Conservation (phyloP, 2,113 vertebrate species). For the Oryzias celebensis region DNA sequence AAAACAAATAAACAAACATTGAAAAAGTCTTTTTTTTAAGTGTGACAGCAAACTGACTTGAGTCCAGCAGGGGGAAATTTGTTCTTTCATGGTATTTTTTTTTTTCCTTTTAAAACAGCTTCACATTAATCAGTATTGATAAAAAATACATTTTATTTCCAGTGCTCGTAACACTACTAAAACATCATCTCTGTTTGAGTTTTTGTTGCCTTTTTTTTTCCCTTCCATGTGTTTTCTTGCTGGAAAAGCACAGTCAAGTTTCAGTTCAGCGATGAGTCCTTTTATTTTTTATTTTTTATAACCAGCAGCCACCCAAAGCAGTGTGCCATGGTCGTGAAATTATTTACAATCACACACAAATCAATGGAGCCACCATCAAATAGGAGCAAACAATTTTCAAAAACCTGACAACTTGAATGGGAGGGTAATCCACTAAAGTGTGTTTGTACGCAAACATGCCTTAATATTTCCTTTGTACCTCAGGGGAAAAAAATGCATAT, state of each 20-base stretch:
- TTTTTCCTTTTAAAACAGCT: conserved; percentile 88
- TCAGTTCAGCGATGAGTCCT: conserved; percentile 93
- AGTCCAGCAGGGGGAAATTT: conserved; percentile 92
- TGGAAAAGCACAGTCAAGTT: conserved; percentile 97
- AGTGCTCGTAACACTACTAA: conserved; percentile 99
- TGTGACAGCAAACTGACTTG: conserved; percentile 87
- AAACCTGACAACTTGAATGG: conserved; percentile 81
- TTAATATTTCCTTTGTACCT: conserved; percentile 50
- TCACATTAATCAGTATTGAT: conserved; percentile 99
- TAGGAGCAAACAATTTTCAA: conserved; percentile 83
- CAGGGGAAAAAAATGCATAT: conserved; percentile 64
- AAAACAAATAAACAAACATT: conserved; percentile 80
- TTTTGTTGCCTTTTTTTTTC: conserved; percentile 55
- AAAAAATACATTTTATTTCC: conserved; percentile 99
- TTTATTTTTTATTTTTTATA: conserved; percentile 76
- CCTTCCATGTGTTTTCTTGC: conserved; percentile 65
- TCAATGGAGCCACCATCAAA: conserved; percentile 75
- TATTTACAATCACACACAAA: conserved; percentile 82
- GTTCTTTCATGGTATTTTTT: conserved; percentile 87
- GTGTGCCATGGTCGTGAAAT: conserved; percentile 91
- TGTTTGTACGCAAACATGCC: conserved; percentile 47
- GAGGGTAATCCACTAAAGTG: conserved; percentile 74
- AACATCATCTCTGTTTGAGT: conserved; percentile 88
- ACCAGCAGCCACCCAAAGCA: conserved; percentile 88
- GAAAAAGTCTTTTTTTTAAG: conserved; percentile 89